Evolutionary conservation across 2,797 vertebrate genomes (phyloP), one percentile per base, ranked within the genome.

Genomic region (Microctenopoma stevenorrisi): DNA sequence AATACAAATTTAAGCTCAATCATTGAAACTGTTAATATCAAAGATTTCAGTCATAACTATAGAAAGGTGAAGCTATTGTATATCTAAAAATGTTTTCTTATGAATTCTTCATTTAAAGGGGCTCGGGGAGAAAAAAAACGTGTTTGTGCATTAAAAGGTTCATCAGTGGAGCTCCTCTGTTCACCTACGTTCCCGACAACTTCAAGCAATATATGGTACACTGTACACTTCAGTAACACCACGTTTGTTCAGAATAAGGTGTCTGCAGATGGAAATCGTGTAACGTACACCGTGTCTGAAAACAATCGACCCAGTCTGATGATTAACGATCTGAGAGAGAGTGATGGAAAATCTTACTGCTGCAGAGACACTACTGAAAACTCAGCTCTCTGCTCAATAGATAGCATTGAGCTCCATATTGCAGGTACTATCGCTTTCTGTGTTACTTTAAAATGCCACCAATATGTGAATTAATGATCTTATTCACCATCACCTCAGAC

Each of bases 131-230:
- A 2, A 0, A 2, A 68, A 68, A n/a, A 0, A 47, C 6, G n/a
- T 33, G 49, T 74, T 37, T 86, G 82, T 70, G 55, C 28, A 1
- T 53, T 83, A 11, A 77, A 72, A 43, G 78, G 78, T 37, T 83
- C 80, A 12, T 49, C 80, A 1, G 72, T 83, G 37, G 46, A 35
- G 55, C 66, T 81, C 51, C 0, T 0, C 58, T 81, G 82, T 26
- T 61, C 68, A 18, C 14, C 0, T 58, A 1, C 47, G 58, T 33
- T 33, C 30, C 16, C 0, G 68, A 5, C 38, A 13, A 0, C 8
- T 4, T 1, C 15, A 38, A 38, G 1, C 11, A n/a, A 15, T 3
- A 75, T 13, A 50, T 82, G 72, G 75, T 69, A 40, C 56, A 43
- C 10, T 9, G 2, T 7, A 6, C 1, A 5, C 11, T 0, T 0